These are phyloP conservation scores for Ptychodera flava DNA, from an alignment of 35 echinoderm and acorn worm species.

Conservation along the genomic window DNA sequence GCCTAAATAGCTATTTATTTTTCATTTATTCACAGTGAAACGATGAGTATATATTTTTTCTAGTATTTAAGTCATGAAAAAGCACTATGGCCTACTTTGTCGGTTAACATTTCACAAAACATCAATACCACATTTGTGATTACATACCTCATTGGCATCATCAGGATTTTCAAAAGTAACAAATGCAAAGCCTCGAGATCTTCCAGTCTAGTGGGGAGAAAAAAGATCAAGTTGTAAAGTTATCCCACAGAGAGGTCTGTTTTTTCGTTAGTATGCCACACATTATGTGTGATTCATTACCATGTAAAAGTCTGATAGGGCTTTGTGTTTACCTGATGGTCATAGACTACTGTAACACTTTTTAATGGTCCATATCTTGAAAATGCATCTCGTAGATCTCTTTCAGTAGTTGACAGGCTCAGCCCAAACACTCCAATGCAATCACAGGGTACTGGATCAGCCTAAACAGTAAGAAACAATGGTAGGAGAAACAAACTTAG, in stretches of 20 bases:
- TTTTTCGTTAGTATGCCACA: too few relatives aligned
- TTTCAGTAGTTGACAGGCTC: conserved; percentile 90
- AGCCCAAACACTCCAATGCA: conserved; percentile 94
- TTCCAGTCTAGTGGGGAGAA: conserved; percentile 55
- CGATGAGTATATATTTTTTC: too few relatives aligned
- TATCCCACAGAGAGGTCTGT: too few relatives aligned
- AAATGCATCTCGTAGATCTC: conserved; percentile 79
- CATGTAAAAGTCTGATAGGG: too few relatives aligned
- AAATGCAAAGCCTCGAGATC: conserved; percentile 95
- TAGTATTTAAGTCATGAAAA: too few relatives aligned
- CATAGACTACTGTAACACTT: conserved; percentile 83
- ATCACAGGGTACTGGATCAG: neutral
- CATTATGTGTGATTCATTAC: too few relatives aligned
- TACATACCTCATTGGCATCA: conserved; percentile 67
- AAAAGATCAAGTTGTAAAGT: too few relatives aligned
- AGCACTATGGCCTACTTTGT: too few relatives aligned
- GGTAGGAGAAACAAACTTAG: neutral
- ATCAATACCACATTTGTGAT: too few relatives aligned
- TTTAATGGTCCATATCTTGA: conserved; percentile 71
- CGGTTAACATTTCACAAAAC: too few relatives aligned
- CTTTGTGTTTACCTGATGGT: conserved; percentile 93
- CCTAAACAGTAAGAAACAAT: neutral
- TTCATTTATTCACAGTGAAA: too few relatives aligned
- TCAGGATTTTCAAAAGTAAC: conserved; percentile 57
- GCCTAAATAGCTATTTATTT: too few relatives aligned